Evolutionary conservation across 2,797 vertebrate genomes (phyloP).

Genomic region (Simalia tracyae): DNA sequence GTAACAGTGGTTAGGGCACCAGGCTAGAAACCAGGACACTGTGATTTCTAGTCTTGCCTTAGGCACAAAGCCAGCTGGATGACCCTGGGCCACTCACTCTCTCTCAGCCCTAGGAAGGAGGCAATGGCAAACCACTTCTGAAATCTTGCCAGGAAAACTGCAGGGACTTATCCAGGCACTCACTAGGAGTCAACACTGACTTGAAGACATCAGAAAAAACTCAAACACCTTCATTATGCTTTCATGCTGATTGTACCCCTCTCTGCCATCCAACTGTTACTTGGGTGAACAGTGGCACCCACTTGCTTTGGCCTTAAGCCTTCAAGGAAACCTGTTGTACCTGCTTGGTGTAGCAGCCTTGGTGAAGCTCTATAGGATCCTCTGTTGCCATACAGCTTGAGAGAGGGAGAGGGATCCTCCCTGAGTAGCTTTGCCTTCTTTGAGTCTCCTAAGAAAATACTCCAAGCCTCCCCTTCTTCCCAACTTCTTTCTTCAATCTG

Average conservation of each 20-base stretch:
- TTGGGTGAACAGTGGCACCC: not conserved
- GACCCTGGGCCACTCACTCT: not conserved
- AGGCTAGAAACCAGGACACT: not conserved
- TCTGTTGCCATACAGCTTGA: not conserved
- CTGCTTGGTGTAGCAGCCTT: not conserved
- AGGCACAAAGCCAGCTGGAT: not conserved
- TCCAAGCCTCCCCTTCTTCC: not conserved
- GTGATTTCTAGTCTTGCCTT: not conserved
- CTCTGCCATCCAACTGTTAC: not conserved
- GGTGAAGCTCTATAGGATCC: not conserved
- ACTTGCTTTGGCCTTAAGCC: not conserved
- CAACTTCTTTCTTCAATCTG: not conserved
- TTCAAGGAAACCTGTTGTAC: not conserved
- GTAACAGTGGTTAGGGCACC: not conserved
- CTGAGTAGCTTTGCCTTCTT: not conserved
- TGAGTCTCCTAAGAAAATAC: not conserved
- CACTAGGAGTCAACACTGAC: not conserved
- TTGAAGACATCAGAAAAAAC: not conserved
- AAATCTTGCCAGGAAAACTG: not conserved
- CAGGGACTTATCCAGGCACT: not conserved
- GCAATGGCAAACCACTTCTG: not conserved
- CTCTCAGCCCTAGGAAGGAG: not conserved
- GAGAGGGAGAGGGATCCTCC: too few species aligned
- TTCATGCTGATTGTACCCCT: not conserved
- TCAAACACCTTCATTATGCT: not conserved